A percentile compares a stretch with the other conserved stretches of the same genome.
Conservation (phyloP, 2,888 invertebrate genomes). For the Melinaea marsaeus region DNA sequence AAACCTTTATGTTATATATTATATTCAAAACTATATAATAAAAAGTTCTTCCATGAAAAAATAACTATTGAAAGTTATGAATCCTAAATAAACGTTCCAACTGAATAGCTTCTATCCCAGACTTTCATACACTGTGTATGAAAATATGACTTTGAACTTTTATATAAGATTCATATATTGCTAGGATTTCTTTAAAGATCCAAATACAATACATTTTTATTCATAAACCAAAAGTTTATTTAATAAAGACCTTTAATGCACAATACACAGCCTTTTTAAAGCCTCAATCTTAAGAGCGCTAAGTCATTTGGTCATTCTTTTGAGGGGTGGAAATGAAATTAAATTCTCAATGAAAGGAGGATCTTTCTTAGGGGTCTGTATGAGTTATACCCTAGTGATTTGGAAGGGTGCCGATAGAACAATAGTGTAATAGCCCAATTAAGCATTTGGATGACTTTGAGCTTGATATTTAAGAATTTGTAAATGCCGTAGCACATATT, state of each 20-base stretch:
- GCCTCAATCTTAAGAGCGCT: constrained; percentile 46
- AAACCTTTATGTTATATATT: too few relatives aligned
- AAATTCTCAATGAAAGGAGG: constrained; percentile 74
- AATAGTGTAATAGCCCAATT: constrained; percentile 76
- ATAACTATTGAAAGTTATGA: too few relatives aligned
- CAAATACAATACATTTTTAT: background rate
- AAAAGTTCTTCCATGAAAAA: too few relatives aligned
- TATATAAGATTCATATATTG: too few relatives aligned
- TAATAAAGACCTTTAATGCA: constrained; percentile 32
- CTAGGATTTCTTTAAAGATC: background rate
- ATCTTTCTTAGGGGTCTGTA: constrained; percentile 65
- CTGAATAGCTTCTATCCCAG: constrained; percentile 39
- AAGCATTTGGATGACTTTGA: constrained; percentile 65
- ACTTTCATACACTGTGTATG: constrained; percentile 57
- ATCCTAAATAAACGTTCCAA: constrained; percentile 4
- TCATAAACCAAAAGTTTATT: background rate
- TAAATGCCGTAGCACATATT: constrained; percentile 6
- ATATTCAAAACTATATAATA: too few relatives aligned
- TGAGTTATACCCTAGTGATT: constrained; percentile 67
- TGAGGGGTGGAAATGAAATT: constrained; percentile 76
- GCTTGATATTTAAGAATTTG: constrained; percentile 18
- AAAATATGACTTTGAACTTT: constrained; percentile 24
- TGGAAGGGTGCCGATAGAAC: constrained; percentile 59
- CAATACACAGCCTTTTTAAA: constrained; percentile 43
- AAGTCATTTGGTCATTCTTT: constrained; percentile 73